Base-by-base conservation (phyloP, 1,140 invertebrate genomes). In the Caenorhabditis inopinata region DNA sequence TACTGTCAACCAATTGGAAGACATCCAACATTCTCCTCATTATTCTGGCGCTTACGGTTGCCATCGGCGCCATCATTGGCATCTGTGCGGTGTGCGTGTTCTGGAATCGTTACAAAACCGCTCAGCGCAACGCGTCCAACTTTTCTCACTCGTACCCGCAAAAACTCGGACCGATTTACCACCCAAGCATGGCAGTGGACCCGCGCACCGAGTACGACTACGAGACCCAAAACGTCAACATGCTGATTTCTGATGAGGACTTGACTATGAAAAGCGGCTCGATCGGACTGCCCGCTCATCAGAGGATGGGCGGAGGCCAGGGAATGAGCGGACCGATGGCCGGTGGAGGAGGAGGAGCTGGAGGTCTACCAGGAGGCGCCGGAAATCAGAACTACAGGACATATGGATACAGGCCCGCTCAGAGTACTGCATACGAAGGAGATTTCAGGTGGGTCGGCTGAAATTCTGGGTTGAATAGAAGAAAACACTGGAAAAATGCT, bases 181-280 rank as follows among this genome's bases (percentile, higher is more conserved):
- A 83, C 79, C 29, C 82, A 84, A 75, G 53, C 18, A 42, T 21
- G 76, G 46, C 84, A 83, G 51, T 38, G 79, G 62, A 79, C 25
- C 78, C 73, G n/a, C 29, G 78, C 18, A 32, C 29, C 7, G 62
- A 76, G 42, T 53, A 45, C 23, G 48, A 53, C 29, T 78, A 78
- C 29, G 74, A 73, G 80, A 46, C 68, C 11, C 48, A 87, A 84
- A 84, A 86, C 80, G 62, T 88, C 49, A 86, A 87, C 68, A 74
- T 87, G 49, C 85, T 86, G 9, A 87, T 87, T 21, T 86, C 85
- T 51, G 86, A 88, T 75, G 86, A 87, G 45, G 84, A 88, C 29
- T 58, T 82, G 21, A 88, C 85, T 18, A 49, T 83, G 42, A 85
- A 87, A 73, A 83, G 84, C 42, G 86, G 81, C 58, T 82, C 86